A percentile compares a stretch with the other conserved stretches of the same genome.
These are phyloP conservation scores for Rhinolophus ferrumequinum DNA, from an alignment of 2,113 vertebrate species.

Conservation along the genomic window DNA sequence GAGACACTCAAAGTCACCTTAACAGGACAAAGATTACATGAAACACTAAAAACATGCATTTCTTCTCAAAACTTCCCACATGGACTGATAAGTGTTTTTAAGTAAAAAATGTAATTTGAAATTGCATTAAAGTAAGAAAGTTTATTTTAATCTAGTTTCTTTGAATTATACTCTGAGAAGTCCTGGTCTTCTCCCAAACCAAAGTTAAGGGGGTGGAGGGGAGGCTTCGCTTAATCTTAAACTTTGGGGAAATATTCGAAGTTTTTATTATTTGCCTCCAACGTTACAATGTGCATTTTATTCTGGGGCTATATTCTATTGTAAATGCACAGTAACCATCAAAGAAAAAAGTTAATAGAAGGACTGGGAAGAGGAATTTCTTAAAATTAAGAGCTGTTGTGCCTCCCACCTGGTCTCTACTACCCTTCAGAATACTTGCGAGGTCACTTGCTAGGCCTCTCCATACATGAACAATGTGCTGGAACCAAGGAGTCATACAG, in stretches of 20 bases:
- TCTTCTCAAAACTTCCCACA: background rate
- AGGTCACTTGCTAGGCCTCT: background rate
- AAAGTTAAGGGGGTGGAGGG: background rate
- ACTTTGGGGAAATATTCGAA: background rate
- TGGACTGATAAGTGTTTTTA: background rate
- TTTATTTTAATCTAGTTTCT: constrained; percentile 40
- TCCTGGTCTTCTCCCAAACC: background rate
- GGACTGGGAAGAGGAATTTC: background rate
- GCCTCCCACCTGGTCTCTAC: background rate
- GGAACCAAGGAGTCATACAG: background rate
- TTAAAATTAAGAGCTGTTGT: background rate
- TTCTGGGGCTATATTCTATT: background rate
- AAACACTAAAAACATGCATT: background rate
- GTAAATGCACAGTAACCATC: background rate
- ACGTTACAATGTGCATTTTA: background rate
- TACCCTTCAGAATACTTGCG: background rate
- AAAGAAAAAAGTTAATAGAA: background rate
- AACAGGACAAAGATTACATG: background rate
- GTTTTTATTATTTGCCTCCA: background rate
- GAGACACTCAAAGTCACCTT: background rate
- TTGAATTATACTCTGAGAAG: background rate
- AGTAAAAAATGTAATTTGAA: constrained; percentile 9
- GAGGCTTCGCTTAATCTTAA: background rate
- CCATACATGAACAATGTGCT: background rate
- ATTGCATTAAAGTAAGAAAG: background rate